Conservation (phyloP, 2,113 vertebrate species). For the Galbula dea region DNA sequence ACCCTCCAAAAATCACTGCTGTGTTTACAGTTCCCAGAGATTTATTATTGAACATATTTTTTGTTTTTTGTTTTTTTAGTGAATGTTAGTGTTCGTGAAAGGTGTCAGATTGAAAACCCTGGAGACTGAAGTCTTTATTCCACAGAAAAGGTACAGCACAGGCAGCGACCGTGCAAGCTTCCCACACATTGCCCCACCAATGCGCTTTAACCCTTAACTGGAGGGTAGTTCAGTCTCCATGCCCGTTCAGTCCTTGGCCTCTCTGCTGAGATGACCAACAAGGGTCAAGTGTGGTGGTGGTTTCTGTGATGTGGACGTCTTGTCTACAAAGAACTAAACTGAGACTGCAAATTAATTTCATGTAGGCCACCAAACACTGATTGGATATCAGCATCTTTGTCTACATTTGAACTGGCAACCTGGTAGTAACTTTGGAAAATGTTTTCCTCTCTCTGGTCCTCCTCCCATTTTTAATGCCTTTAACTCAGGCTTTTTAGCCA, state of each 20-base stretch:
- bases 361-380: constrained; percentile 20
- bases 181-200: constrained; percentile 55
- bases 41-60: constrained; percentile 65
- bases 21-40: constrained; percentile 48
- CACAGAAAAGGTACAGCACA: constrained; percentile 71
- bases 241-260: constrained; percentile 43
- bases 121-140: constrained; percentile 74
- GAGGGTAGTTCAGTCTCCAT: constrained; percentile 66
- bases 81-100: constrained; percentile 67
- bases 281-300: constrained; percentile 55
- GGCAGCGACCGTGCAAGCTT: constrained; percentile 59
- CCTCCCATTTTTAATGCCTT: constrained; percentile 40
- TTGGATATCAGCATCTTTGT: constrained; percentile 4
- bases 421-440: constrained; percentile 39
- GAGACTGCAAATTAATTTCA: constrained; percentile 33
- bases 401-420: constrained; percentile 19
- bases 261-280: constrained; percentile 45
- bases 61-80: constrained; percentile 69
- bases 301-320: constrained; percentile 52
- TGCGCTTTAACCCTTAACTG: constrained; percentile 49
- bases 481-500: constrained; percentile 58
- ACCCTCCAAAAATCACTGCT: constrained; percentile 37
- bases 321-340: constrained; percentile 1
- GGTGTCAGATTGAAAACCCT: constrained; percentile 72
- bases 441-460: constrained; percentile 38